Conservation (phyloP, 2,797 vertebrate species). For the Betta splendens region DNA sequence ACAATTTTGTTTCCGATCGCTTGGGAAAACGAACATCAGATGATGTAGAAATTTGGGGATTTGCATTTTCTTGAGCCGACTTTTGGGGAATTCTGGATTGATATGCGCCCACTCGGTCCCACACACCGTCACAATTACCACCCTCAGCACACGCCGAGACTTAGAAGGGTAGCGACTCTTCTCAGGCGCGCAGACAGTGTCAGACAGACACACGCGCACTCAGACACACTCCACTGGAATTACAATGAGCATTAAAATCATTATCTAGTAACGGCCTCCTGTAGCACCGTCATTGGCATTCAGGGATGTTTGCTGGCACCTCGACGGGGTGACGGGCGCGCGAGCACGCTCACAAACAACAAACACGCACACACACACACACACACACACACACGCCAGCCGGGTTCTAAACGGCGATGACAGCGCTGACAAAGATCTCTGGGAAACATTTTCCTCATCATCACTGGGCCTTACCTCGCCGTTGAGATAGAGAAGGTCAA, state of each 20-base stretch:
- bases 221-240: conserved; percentile 52
- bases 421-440: conserved; percentile 2
- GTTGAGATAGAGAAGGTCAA: conserved; percentile 92
- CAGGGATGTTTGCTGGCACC: conserved; percentile 44
- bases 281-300: conserved; percentile 68
- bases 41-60: conserved; percentile 36
- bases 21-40: conserved; percentile 30
- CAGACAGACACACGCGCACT: conserved; percentile 32
- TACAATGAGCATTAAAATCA: conserved; percentile 67
- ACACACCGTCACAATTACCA: conserved; percentile 25
- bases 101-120: conserved; percentile 14
- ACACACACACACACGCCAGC: conserved; percentile 15
- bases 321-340: conserved; percentile 18
- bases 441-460: conserved; percentile 32
- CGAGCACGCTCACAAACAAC: conserved; percentile 30
- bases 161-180: conserved; percentile 1
- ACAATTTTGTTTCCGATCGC: conserved; percentile 45
- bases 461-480: conserved; percentile 84
- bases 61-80: conserved; percentile 44
- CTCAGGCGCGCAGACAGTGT: not conserved
- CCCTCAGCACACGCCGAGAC: conserved; percentile 19
- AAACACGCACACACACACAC: conserved; percentile 20
- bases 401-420: conserved; percentile 23
- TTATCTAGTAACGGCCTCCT: conserved; percentile 60
- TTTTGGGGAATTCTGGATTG: conserved; percentile 42